Evolutionary conservation across 2,888 invertebrate genomes (phyloP).

Genomic region (Agrochola litura): DNA sequence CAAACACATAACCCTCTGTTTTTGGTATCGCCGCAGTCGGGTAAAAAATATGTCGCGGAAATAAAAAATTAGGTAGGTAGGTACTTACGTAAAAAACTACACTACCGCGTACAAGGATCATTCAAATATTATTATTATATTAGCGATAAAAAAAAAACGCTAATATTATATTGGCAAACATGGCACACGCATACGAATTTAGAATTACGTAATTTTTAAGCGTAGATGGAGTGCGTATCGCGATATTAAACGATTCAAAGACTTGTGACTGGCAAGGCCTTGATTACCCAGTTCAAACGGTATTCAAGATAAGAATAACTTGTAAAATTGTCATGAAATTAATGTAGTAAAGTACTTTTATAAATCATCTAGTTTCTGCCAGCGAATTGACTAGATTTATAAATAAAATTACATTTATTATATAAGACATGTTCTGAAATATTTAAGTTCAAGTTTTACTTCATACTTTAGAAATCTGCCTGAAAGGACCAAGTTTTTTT

Average conservation of each 20-base stretch:
- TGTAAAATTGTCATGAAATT: slow-evolving; percentile 3
- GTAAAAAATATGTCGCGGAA: too few species aligned
- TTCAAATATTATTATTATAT: slow-evolving; percentile 18
- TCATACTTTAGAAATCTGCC: slow-evolving; percentile 30
- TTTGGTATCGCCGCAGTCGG: too few species aligned
- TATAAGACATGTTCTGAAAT: too few species aligned
- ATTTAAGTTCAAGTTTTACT: not conserved
- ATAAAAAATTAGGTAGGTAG: not conserved
- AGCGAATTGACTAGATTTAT: not conserved
- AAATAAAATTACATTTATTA: not conserved
- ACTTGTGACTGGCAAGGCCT: slow-evolving; percentile 23
- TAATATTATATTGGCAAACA: slow-evolving; percentile 38
- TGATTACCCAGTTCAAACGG: slow-evolving; percentile 30
- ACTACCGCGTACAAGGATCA: slow-evolving; percentile 5
- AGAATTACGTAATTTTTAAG: slow-evolving; percentile 43
- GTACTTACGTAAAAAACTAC: not conserved
- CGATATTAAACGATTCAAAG: slow-evolving; percentile 28
- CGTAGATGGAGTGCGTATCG: slow-evolving; percentile 39
- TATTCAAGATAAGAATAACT: slow-evolving; percentile 38
- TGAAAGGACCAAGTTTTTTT: slow-evolving; percentile 7
- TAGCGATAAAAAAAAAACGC: slow-evolving; percentile 30
- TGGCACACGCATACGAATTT: slow-evolving; percentile 34
- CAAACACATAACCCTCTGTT: too few species aligned
- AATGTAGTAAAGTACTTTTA: not conserved
- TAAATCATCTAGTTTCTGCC: not conserved